A percentile compares a stretch with the other conserved stretches of the same genome.
phyloP scores from a whole-genome alignment of 2,888 invertebrate genomes.

The Chironomus riparius region DNA sequence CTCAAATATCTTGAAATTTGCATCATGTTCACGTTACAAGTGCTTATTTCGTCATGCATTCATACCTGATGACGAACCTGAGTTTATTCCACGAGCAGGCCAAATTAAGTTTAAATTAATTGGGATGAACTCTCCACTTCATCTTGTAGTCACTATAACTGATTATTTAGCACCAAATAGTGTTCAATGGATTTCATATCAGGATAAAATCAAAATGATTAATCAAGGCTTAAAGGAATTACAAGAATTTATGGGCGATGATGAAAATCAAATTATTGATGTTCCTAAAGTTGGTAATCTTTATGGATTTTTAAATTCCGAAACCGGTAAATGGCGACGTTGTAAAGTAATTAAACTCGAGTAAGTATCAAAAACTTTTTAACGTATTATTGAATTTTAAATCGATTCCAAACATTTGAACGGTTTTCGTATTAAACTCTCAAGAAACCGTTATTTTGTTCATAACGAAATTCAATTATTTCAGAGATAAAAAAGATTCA shows the following conservation, averaged over 20 bases:
- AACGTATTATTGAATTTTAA: too few relatives aligned
- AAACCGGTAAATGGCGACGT: constrained; percentile 42
- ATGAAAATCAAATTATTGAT: not conserved
- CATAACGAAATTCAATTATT: not conserved
- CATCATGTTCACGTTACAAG: constrained; percentile 54
- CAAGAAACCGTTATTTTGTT: not conserved
- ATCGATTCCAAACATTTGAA: too few relatives aligned
- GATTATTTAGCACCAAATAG: not conserved
- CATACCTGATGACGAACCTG: constrained; percentile 46
- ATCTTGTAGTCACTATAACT: too few relatives aligned
- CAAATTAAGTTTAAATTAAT: not conserved
- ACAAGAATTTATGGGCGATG: not conserved
- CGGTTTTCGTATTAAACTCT: too few relatives aligned
- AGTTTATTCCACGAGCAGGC: constrained; percentile 31
- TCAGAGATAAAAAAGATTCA: not conserved
- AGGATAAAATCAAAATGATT: not conserved
- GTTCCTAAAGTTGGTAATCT: constrained; percentile 45
- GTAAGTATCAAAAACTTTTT: not conserved
- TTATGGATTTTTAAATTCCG: constrained; percentile 44
- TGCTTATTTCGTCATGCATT: constrained; percentile 49
- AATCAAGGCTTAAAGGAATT: not conserved
- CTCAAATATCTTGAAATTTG: constrained; percentile 52
- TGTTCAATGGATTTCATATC: not conserved
- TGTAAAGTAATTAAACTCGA: constrained; percentile 47
- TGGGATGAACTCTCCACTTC: not conserved